A percentile compares a stretch with the other conserved stretches of the same genome.
Evolutionary conservation across 2,888 invertebrate species (phyloP).

Genomic region (Ryuthela nishihirai): DNA sequence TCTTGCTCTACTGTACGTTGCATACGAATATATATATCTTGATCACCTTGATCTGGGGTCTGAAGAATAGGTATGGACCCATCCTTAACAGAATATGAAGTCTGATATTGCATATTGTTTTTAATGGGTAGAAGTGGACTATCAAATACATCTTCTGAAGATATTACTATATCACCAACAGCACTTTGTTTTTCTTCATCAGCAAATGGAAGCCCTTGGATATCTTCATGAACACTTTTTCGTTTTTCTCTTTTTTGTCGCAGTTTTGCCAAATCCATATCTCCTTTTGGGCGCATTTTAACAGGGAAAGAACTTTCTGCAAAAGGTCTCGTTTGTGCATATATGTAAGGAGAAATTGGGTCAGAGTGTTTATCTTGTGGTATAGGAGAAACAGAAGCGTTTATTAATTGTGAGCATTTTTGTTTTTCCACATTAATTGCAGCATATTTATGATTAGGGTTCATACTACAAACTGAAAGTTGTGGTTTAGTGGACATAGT

Average conservation of each 20-base stretch:
- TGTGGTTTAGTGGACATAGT: too few species aligned
- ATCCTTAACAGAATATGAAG: neutral
- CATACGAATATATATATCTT: constrained; percentile 42
- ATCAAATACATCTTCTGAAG: neutral
- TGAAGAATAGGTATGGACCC: constrained; percentile 1
- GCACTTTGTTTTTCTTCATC: constrained; percentile 40
- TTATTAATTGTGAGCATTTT: too few species aligned
- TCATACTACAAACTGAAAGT: too few species aligned
- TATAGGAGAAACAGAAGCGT: constrained; percentile 27
- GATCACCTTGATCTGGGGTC: constrained; percentile 27
- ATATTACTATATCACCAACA: constrained; percentile 5
- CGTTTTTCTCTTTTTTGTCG: constrained; percentile 32
- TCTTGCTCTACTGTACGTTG: constrained; percentile 51
- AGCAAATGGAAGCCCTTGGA: constrained; percentile 42
- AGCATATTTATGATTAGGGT: too few species aligned
- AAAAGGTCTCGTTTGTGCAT: constrained; percentile 5
- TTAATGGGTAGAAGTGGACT: constrained; percentile 5
- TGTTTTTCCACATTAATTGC: too few species aligned
- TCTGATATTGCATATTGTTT: neutral
- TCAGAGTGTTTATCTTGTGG: constrained; percentile 16
- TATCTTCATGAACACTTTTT: constrained; percentile 40
- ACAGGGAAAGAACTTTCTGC: constrained; percentile 14
- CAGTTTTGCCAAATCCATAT: constrained; percentile 24
- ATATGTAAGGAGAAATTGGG: constrained; percentile 27
- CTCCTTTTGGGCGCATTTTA: constrained; percentile 32